These are phyloP conservation scores for Miniopterus natalensis DNA, from an alignment of 2,113 vertebrate genomes.

Conservation along the genomic window DNA sequence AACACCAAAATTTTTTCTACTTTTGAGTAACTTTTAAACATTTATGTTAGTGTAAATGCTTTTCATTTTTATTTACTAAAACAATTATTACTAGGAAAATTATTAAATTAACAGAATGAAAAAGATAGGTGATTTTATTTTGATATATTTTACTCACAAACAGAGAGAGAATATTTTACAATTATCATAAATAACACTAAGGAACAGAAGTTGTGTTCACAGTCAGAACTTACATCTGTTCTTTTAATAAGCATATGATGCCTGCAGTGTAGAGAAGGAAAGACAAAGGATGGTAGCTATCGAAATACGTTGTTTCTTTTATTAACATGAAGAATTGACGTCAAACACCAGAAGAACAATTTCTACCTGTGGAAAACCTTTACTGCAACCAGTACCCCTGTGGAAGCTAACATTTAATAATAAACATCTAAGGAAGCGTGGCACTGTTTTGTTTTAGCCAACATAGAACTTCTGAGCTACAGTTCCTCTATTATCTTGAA, in stretches of 20 bases:
- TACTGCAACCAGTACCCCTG: neutral
- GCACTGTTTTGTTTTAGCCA: neutral
- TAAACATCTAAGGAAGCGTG: neutral
- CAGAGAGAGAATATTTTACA: neutral
- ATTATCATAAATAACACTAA: neutral
- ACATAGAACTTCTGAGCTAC: neutral
- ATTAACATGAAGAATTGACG: neutral
- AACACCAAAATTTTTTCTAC: neutral
- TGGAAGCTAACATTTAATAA: neutral
- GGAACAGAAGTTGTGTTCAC: neutral
- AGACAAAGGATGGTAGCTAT: neutral
- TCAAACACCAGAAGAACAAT: neutral
- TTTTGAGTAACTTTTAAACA: conserved; percentile 4
- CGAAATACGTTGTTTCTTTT: neutral
- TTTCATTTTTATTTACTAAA: neutral
- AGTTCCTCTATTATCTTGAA: neutral
- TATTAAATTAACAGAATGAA: neutral
- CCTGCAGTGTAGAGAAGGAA: neutral
- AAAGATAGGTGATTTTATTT: neutral
- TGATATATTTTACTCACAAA: neutral
- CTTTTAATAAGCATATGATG: neutral
- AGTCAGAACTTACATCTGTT: neutral
- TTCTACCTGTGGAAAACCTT: neutral
- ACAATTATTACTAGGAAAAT: neutral
- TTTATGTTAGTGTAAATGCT: neutral